A percentile compares a stretch with the other conserved stretches of the same genome.
phyloP scores from a whole-genome alignment of 2,113 vertebrate species.

The Rhabdomys dilectus region DNA sequence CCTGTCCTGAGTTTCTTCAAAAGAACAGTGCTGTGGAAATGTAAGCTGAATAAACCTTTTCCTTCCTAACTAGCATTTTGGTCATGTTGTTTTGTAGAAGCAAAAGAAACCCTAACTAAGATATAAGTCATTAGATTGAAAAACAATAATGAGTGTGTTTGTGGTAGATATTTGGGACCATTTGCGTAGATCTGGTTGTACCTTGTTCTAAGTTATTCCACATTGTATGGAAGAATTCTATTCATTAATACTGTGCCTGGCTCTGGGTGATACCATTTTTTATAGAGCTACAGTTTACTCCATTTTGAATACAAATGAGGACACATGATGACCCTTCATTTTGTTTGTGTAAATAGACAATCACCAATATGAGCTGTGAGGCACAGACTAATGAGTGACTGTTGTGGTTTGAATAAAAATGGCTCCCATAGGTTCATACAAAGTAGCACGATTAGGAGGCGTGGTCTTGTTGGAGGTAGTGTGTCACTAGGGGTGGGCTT shows the following conservation, averaged over 20 bases:
- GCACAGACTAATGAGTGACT: background rate
- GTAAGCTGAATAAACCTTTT: background rate
- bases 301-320: background rate
- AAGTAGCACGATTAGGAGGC: background rate
- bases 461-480: background rate
- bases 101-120: background rate
- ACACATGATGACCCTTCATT: background rate
- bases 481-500: background rate
- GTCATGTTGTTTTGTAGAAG: background rate
- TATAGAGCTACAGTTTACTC: background rate
- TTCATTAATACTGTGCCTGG: background rate
- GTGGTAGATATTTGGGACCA: background rate
- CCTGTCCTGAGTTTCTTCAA: background rate
- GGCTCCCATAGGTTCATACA: background rate
- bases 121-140: background rate
- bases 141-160: background rate
- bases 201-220: background rate
- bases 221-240: background rate
- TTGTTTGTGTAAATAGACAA: background rate
- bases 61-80: background rate
- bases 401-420: background rate
- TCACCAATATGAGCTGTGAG: background rate
- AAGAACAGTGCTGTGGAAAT: background rate
- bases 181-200: background rate
- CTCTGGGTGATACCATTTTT: background rate